These are phyloP conservation scores for Ailuropoda melanoleuca DNA, from an alignment of 2,113 vertebrate species.

Conservation along the genomic window DNA sequence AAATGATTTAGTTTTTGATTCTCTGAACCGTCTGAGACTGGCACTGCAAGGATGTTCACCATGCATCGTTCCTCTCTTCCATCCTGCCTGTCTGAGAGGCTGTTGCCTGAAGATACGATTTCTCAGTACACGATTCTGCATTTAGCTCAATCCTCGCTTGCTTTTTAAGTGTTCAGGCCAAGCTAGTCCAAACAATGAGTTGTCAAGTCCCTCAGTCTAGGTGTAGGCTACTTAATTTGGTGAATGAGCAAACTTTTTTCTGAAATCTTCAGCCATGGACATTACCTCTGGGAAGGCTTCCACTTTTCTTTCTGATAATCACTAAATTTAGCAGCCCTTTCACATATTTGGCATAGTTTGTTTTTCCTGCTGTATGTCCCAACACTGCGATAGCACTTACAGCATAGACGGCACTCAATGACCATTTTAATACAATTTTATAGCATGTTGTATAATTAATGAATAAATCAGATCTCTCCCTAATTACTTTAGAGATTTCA, in stretches of 20 bases:
- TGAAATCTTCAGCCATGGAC: not conserved
- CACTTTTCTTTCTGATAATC: not conserved
- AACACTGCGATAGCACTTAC: not conserved
- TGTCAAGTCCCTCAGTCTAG: not conserved
- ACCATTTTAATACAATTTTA: not conserved
- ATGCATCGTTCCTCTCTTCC: not conserved
- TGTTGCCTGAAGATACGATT: not conserved
- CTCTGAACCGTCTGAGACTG: not conserved
- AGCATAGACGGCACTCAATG: not conserved
- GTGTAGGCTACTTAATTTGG: not conserved
- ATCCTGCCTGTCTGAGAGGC: not conserved
- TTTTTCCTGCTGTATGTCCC: not conserved
- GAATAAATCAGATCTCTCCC: not conserved
- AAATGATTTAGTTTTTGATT: conserved; percentile 6
- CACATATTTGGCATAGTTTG: not conserved
- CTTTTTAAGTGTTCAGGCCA: not conserved
- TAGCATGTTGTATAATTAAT: not conserved
- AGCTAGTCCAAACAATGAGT: not conserved
- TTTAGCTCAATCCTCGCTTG: not conserved
- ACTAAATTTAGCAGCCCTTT: not conserved
- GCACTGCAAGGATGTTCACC: not conserved
- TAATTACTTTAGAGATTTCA: not conserved
- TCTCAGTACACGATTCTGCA: not conserved
- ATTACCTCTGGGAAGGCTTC: not conserved
- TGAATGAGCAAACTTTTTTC: not conserved